A percentile compares a stretch with the other conserved stretches of the same genome.
These are phyloP conservation scores for Unio delphinus DNA, from an alignment of 2,888 invertebrate species.

Conservation along the genomic window DNA sequence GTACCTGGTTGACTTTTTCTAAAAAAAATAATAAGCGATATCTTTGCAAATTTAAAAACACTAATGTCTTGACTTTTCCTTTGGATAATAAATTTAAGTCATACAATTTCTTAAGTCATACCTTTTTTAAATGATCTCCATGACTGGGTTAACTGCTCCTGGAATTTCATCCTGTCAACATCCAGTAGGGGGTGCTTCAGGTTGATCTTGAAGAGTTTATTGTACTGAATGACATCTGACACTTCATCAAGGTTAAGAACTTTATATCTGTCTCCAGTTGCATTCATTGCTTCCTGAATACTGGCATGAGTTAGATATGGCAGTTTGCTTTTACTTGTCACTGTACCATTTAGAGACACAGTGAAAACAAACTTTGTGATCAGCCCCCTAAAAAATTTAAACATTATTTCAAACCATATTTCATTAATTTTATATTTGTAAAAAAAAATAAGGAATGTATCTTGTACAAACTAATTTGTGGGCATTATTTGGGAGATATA, in stretches of 20 bases:
- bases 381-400: constrained; percentile 10
- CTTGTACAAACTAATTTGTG: too few relatives aligned
- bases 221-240: constrained; percentile 13
- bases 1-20: too few relatives aligned
- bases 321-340: constrained; percentile 9
- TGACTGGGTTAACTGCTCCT: constrained; percentile 24
- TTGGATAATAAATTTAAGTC: too few relatives aligned
- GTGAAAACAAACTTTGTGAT: constrained; percentile 23
- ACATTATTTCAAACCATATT: too few relatives aligned
- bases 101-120: neutral
- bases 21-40: too few relatives aligned
- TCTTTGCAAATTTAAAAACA: too few relatives aligned
- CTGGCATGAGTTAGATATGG: constrained; percentile 2
- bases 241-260: constrained; percentile 2
- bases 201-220: constrained; percentile 20
- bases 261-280: neutral
- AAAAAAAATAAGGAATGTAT: too few relatives aligned
- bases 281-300: neutral
- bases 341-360: constrained; percentile 9
- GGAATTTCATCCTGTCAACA: constrained; percentile 24
- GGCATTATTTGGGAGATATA: too few relatives aligned
- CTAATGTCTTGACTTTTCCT: too few relatives aligned
- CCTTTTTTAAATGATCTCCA: constrained; percentile 29
- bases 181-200: constrained; percentile 26
- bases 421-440: too few relatives aligned